phyloP scores from a whole-genome alignment of 2,113 vertebrate species.

The Triplophysa tibetana region DNA sequence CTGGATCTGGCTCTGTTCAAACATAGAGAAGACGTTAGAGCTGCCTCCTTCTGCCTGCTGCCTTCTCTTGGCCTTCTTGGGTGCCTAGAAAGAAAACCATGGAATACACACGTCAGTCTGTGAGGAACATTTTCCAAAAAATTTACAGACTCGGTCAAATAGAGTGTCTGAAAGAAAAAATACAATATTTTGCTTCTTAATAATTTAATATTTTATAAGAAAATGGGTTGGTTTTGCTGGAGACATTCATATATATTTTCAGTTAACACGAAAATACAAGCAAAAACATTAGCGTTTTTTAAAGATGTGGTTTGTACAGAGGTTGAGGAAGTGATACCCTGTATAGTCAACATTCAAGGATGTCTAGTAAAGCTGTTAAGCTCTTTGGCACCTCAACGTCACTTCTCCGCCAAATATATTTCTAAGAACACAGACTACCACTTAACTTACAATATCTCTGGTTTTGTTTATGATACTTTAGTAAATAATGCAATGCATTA shows the following conservation, averaged over 20 bases:
- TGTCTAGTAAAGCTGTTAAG: not conserved
- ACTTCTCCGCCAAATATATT: not conserved
- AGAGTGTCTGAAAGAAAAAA: too few relatives aligned
- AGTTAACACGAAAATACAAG: not conserved
- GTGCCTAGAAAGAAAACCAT: conserved; percentile 73
- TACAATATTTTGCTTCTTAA: not conserved
- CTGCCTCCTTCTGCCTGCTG: conserved; percentile 82
- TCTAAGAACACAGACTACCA: not conserved
- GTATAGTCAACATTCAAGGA: not conserved
- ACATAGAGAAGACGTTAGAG: conserved; percentile 95
- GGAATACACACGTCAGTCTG: not conserved
- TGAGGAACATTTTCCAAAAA: not conserved
- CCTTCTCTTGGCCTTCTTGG: conserved; percentile 92
- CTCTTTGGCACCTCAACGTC: not conserved
- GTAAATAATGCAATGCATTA: too few relatives aligned
- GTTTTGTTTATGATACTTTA: too few relatives aligned
- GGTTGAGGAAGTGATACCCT: not conserved
- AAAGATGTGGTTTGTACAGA: not conserved
- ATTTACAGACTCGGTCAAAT: not conserved
- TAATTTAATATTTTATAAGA: not conserved
- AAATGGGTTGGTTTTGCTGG: not conserved
- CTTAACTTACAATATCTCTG: not conserved
- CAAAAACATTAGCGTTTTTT: not conserved
- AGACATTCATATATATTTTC: too few relatives aligned
- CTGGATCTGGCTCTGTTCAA: conserved; percentile 95